These are phyloP conservation scores for Nematostella vectensis DNA, from an alignment of 92 coral and sea anemone genomes.

Conservation along the genomic window DNA sequence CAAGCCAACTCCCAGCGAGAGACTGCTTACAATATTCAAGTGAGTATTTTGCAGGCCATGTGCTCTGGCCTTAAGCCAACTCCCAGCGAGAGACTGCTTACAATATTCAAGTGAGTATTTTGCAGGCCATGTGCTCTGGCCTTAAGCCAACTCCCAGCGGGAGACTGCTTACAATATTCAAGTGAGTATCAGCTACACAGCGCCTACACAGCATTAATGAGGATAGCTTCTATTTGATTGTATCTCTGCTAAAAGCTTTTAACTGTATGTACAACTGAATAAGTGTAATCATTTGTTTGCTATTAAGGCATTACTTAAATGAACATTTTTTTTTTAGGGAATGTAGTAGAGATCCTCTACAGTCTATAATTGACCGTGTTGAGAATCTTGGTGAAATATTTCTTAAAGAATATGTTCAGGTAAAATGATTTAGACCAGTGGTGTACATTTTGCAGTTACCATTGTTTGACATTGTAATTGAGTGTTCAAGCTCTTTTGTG, in stretches of 20 bases:
- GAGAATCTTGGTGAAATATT: conserved; percentile 78
- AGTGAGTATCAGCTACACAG: too few relatives aligned
- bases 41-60: conserved; percentile 73
- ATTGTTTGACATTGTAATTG: too few relatives aligned
- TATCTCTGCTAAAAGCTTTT: too few relatives aligned
- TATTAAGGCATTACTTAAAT: not conserved
- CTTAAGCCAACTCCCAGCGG: conserved; percentile 81
- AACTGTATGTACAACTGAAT: too few relatives aligned
- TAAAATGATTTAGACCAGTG: conserved; percentile 6
- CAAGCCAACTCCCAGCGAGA: conserved; percentile 78
- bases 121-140: conserved; percentile 83
- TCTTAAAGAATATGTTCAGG: conserved; percentile 85
- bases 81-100: conserved; percentile 69
- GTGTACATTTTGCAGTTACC: too few relatives aligned
- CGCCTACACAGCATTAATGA: too few relatives aligned
- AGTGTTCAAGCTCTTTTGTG: too few relatives aligned
- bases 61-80: conserved; percentile 74
- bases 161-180: conserved; percentile 57
- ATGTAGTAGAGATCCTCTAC: conserved; percentile 73
- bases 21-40: conserved; percentile 66
- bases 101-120: conserved; percentile 74
- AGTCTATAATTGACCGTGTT: conserved; percentile 63
- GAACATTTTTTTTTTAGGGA: conserved; percentile 32
- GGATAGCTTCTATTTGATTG: too few relatives aligned
- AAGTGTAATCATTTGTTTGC: too few relatives aligned